A percentile compares a stretch with the other conserved stretches of the same genome.
Conservation (phyloP, 2,888 invertebrate genomes). For the Archaeoteleia sp. region DNA sequence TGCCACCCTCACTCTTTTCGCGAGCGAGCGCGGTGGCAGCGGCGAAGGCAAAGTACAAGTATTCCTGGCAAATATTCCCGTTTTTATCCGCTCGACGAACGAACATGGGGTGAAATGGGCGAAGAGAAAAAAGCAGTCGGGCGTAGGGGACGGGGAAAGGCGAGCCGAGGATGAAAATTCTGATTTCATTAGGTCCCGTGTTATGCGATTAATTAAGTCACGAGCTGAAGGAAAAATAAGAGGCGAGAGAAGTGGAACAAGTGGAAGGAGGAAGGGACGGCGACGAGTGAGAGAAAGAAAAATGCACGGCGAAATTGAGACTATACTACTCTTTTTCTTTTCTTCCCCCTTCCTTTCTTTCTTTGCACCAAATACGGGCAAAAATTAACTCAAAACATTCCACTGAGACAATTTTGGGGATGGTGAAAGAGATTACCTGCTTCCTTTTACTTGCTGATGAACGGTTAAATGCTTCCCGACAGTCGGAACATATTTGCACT, state of each 20-base stretch:
- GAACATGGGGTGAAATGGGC: slow-evolving; percentile 54
- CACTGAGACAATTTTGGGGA: slow-evolving; percentile 47
- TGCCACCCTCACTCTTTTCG: slow-evolving; percentile 13
- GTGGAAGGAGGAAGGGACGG: too few species aligned
- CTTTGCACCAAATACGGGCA: slow-evolving; percentile 47
- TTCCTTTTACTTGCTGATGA: slow-evolving; percentile 10
- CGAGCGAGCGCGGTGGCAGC: slow-evolving; percentile 25
- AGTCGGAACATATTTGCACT: too few species aligned
- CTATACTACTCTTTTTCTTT: slow-evolving; percentile 31
- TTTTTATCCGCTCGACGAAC: slow-evolving; percentile 61
- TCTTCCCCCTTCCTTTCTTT: slow-evolving; percentile 35
- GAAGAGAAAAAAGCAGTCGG: slow-evolving; percentile 49
- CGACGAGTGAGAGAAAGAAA: slow-evolving; percentile 13
- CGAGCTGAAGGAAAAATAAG: slow-evolving; percentile 71
- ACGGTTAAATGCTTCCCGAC: slow-evolving; percentile 16
- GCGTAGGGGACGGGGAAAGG: slow-evolving; percentile 18
- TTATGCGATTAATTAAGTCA: slow-evolving; percentile 76
- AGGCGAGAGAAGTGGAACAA: slow-evolving; percentile 60
- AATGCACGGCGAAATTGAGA: slow-evolving; percentile 46
- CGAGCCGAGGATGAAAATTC: slow-evolving; percentile 65
- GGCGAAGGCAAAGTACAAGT: slow-evolving; percentile 61
- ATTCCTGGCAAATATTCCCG: slow-evolving; percentile 72
- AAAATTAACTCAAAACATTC: slow-evolving; percentile 70
- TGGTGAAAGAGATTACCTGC: slow-evolving; percentile 24
- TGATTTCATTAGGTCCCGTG: slow-evolving; percentile 75